A percentile compares a stretch with the other conserved stretches of the same genome.
Evolutionary conservation across 1,140 invertebrate species (phyloP).

Genomic region (Leptonema lineaticorne): DNA sequence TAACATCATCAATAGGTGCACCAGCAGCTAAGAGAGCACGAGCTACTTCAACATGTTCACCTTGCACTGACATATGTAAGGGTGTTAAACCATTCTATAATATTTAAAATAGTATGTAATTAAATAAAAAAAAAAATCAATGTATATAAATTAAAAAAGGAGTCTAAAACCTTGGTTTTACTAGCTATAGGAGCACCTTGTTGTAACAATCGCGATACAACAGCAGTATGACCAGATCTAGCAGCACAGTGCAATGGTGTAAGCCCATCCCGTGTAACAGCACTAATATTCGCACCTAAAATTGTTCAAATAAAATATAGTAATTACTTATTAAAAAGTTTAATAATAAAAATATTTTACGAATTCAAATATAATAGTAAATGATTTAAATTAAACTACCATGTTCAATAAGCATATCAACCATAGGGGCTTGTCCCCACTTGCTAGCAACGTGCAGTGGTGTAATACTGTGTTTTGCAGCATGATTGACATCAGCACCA

Average conservation of each 20-base stretch:
- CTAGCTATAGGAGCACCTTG: slow-evolving; percentile 91
- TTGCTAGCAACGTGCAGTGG: slow-evolving; percentile 94
- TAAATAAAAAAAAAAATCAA: slow-evolving; percentile 2
- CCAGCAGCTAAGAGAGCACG: slow-evolving; percentile 88
- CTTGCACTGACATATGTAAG: slow-evolving; percentile 93
- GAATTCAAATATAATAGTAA: neutral
- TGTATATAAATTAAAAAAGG: neutral
- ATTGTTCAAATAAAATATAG: too few species aligned
- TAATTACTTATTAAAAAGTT: neutral
- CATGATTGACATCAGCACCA: slow-evolving; percentile 94
- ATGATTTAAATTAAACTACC: slow-evolving; percentile 42
- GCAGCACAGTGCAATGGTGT: slow-evolving; percentile 92
- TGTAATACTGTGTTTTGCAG: slow-evolving; percentile 93
- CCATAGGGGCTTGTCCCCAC: slow-evolving; percentile 95
- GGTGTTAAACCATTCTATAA: slow-evolving; percentile 84
- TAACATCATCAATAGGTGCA: slow-evolving; percentile 96
- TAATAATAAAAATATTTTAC: neutral
- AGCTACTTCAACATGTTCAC: slow-evolving; percentile 95
- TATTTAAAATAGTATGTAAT: neutral
- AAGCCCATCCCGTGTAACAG: slow-evolving; percentile 91
- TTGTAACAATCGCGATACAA: slow-evolving; percentile 89
- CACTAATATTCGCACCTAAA: slow-evolving; percentile 91
- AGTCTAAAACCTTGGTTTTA: slow-evolving; percentile 86
- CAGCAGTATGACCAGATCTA: slow-evolving; percentile 93
- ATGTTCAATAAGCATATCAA: slow-evolving; percentile 63